These are phyloP conservation scores for Allacma fusca DNA, from an alignment of 2,888 invertebrate genomes.

Conservation along the genomic window DNA sequence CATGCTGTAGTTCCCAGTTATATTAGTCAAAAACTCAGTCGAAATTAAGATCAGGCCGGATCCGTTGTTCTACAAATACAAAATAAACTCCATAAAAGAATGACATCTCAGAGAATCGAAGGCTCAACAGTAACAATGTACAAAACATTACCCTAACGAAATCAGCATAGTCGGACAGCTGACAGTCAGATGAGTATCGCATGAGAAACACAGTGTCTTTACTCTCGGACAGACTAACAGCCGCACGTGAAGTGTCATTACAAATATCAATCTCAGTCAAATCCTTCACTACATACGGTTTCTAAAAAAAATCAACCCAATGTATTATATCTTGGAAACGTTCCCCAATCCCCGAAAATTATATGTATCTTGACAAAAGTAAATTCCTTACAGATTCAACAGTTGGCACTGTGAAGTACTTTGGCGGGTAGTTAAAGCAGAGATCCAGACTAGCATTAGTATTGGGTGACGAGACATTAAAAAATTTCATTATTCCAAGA, in stretches of 20 bases:
- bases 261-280: conserved; percentile 44
- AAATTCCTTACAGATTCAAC: conserved; percentile 37
- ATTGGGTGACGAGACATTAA: neutral
- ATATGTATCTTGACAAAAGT: neutral
- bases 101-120: neutral
- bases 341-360: neutral
- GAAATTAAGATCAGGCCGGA: conserved; percentile 31
- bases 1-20: conserved; percentile 25
- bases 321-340: neutral
- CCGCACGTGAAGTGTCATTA: conserved; percentile 3
- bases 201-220: conserved; percentile 28
- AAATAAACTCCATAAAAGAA: neutral
- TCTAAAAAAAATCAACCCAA: conserved; percentile 25
- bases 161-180: conserved; percentile 40
- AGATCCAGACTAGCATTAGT: conserved; percentile 29
- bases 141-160: conserved; percentile 43
- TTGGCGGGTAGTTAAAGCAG: conserved; percentile 49
- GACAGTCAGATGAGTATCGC: conserved; percentile 29
- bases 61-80: conserved; percentile 19
- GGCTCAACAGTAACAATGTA: neutral
- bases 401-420: conserved; percentile 44
- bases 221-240: neutral
- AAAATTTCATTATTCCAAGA: conserved; percentile 27
- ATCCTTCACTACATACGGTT: conserved; percentile 46
- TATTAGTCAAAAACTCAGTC: neutral